These are phyloP conservation scores for Megalopta genalis DNA, from an alignment of 1,140 invertebrate genomes.

Conservation along the genomic window DNA sequence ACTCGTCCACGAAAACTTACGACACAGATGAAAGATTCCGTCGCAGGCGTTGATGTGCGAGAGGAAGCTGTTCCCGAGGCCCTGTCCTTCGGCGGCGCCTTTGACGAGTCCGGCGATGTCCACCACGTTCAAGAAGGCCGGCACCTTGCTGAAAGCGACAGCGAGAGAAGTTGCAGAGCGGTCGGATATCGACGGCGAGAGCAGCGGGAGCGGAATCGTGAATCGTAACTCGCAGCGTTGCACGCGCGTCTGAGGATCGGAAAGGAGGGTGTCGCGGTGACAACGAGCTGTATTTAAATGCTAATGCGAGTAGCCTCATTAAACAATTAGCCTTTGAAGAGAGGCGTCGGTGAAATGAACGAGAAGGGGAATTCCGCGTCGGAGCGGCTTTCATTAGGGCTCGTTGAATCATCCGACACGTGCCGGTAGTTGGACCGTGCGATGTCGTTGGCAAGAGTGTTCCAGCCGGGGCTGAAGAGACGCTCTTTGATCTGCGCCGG, in stretches of 20 bases:
- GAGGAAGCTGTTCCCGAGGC: constrained; percentile 98
- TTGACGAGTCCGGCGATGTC: constrained; percentile 99
- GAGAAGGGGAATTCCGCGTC: constrained; percentile 53
- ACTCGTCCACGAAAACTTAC: constrained; percentile 83
- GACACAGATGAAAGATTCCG: constrained; percentile 98
- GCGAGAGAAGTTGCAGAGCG: background rate
- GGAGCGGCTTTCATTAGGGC: constrained; percentile 72
- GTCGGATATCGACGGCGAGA: background rate
- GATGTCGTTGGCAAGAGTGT: constrained; percentile 32
- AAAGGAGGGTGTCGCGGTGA: constrained; percentile 58
- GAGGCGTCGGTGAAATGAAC: constrained; percentile 62
- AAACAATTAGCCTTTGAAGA: constrained; percentile 77
- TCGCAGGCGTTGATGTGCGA: constrained; percentile 99
- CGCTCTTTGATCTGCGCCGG: constrained; percentile 57
- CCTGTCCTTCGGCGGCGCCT: constrained; percentile 98
- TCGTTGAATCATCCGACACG: constrained; percentile 70
- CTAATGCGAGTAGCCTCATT: constrained; percentile 73
- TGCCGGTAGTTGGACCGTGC: constrained; percentile 60
- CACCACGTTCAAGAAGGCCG: constrained; percentile 97
- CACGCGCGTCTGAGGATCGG: constrained; percentile 44
- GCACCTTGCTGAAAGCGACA: constrained; percentile 91
- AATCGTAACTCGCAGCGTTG: constrained; percentile 35
- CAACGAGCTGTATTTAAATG: constrained; percentile 74
- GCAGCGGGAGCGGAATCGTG: background rate
- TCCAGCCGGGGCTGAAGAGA: constrained; percentile 25